These are phyloP conservation scores for Indicator indicator DNA, from an alignment of 2,113 vertebrate genomes.

Conservation along the genomic window DNA sequence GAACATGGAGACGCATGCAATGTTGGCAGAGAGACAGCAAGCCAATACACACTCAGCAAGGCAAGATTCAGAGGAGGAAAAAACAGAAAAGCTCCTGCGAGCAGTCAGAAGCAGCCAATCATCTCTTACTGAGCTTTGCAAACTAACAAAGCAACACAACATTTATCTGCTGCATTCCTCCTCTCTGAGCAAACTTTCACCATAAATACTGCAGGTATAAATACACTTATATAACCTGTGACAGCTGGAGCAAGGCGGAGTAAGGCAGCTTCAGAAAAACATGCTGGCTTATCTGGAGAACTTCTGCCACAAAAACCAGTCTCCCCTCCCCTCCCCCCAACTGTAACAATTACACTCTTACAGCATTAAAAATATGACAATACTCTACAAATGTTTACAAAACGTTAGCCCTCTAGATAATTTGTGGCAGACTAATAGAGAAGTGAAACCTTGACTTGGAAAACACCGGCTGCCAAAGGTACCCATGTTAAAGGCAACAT, in stretches of 20 bases:
- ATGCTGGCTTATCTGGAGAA: neutral
- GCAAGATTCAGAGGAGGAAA: neutral
- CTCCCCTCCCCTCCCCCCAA: too few species aligned
- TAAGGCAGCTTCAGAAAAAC: neutral
- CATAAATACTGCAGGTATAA: neutral
- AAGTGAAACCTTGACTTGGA: neutral
- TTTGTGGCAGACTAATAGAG: neutral
- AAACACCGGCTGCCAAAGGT: neutral
- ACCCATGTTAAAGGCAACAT: neutral
- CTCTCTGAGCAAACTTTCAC: neutral
- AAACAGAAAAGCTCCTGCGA: neutral
- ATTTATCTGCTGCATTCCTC: neutral
- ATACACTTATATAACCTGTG: neutral
- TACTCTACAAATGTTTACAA: neutral
- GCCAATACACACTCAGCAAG: neutral
- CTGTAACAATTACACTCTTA: neutral
- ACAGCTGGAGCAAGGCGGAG: accelerated
- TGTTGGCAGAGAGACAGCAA: neutral
- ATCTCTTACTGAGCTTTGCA: neutral
- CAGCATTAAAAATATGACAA: neutral
- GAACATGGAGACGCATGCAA: neutral
- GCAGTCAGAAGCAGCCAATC: neutral
- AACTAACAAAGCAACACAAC: neutral
- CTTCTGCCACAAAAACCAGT: accelerated
- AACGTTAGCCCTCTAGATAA: neutral